A percentile compares a stretch with the other conserved stretches of the same genome.
phyloP scores from a whole-genome alignment of 2,113 vertebrate species.

The Apeltes quadracus region DNA sequence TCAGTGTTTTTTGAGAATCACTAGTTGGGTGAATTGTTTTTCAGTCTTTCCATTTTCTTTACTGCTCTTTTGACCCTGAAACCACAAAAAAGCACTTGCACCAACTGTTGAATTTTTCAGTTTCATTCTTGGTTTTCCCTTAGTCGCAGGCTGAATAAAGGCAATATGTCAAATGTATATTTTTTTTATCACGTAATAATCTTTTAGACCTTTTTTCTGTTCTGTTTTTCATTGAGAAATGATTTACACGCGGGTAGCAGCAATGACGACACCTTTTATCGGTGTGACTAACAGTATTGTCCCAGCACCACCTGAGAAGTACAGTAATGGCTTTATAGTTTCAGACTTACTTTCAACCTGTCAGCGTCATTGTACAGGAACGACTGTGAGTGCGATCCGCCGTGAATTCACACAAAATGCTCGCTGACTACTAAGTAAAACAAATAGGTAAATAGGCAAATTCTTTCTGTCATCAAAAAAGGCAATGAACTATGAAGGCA shows the following conservation, averaged over 20 bases:
- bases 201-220: not conserved
- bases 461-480: slow-evolving; percentile 20
- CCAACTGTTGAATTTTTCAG: slow-evolving; percentile 6
- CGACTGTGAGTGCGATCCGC: slow-evolving; percentile 24
- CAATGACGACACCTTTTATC: slow-evolving; percentile 34
- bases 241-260: slow-evolving; percentile 17
- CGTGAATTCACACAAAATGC: slow-evolving; percentile 19
- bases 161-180: not conserved
- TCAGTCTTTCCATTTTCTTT: slow-evolving; percentile 48
- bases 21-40: not conserved
- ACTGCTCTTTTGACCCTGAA: slow-evolving; percentile 56
- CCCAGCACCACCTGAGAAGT: slow-evolving; percentile 52
- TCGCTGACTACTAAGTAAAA: slow-evolving; percentile 24
- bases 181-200: not conserved
- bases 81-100: slow-evolving; percentile 44
- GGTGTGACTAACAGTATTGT: slow-evolving; percentile 44
- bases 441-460: slow-evolving; percentile 35
- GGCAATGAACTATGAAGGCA: slow-evolving; percentile 3
- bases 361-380: slow-evolving; percentile 33
- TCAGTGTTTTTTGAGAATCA: no score
- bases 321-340: slow-evolving; percentile 31
- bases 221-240: slow-evolving; percentile 11
- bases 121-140: not conserved
- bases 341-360: slow-evolving; percentile 25
- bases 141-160: slow-evolving; percentile 9